A percentile compares a stretch with the other conserved stretches of the same genome.
Evolutionary conservation across 1,140 invertebrate species (phyloP).

Genomic region (Pogonus chalceus): DNA sequence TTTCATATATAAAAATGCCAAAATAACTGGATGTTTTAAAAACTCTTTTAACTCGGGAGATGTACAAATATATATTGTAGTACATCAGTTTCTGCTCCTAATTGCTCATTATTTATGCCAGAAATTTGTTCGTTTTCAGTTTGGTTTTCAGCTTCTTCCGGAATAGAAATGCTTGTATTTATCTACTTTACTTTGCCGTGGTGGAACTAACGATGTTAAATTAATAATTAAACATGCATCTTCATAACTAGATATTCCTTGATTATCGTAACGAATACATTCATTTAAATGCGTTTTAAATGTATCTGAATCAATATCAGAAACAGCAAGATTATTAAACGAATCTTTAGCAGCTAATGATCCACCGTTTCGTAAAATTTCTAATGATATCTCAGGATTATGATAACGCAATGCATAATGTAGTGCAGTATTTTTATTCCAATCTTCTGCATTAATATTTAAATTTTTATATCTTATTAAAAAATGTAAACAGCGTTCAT

Average conservation of each 20-base stretch:
- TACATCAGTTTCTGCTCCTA: constrained; percentile 44
- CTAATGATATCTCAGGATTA: constrained; percentile 44
- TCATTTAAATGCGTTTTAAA: constrained; percentile 59
- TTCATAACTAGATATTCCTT: constrained; percentile 48
- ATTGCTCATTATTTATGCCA: constrained; percentile 12
- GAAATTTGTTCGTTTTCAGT: not conserved
- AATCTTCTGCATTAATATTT: constrained; percentile 50
- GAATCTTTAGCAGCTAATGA: constrained; percentile 58
- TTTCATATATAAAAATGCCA: constrained; percentile 72
- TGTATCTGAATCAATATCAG: constrained; percentile 52
- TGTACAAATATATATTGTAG: constrained; percentile 54
- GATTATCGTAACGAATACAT: constrained; percentile 36
- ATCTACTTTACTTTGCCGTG: constrained; percentile 15
- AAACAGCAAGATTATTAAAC: constrained; percentile 55
- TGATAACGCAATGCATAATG: constrained; percentile 70
- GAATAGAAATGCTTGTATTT: too few relatives aligned
- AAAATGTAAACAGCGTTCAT: constrained; percentile 43
- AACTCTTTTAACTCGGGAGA: constrained; percentile 51
- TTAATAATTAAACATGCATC: constrained; percentile 60
- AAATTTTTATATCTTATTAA: constrained; percentile 36
- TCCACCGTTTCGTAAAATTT: constrained; percentile 56
- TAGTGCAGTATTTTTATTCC: constrained; percentile 62
- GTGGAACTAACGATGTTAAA: constrained; percentile 56
- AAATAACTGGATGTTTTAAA: constrained; percentile 68
- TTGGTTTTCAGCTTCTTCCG: constrained; percentile 7